Base-by-base conservation (phyloP, 2,113 vertebrate genomes). In the Cercopithecus mona region DNA sequence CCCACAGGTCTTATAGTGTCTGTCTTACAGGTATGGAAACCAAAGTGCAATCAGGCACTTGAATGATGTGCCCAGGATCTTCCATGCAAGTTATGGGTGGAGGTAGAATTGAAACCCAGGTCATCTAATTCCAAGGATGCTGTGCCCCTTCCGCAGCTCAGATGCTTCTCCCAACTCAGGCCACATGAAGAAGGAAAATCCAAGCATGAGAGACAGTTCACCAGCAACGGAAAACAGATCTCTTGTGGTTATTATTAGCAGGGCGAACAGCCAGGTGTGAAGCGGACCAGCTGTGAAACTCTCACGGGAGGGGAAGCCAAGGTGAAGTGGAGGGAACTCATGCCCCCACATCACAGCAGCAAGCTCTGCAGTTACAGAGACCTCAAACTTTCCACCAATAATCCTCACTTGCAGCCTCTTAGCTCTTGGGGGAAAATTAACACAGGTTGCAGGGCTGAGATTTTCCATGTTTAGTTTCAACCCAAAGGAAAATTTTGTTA, bases 401-500 rank as follows among this genome's bases (percentile, higher is more conserved):
- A 97, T 96, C 94, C 97, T 96, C 90, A 95, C 30, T 18, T 12
- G 95, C 13, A 52, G 79, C 59, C 48, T 9, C 75, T 22, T 10
- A 45, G 79, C 94, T 94, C 96, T 96, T 88, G 25, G 86, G 93
- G 92, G 87, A 93, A 93, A 97, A 97, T 96, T 76, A 96, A 92
- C 55, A 0, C 1, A 4, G 43, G 97, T 97, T 84, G 97, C 7
- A 1, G 92, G 83, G 96, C 80, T 61, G 52, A 97, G 96, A 97
- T 97, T 97, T 97, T 98, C 97, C 97, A 85, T 80, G 96, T 96
- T 97, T 97, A 97, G 95, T 88, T 93, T 90, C 70, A 92, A 92
- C 96, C 93, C 95, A 93, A 59, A 97, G 96, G 97, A 90, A 98
- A 96, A 94, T 90, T 96, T 97, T 98, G 96, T 97, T 98, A 95